These are phyloP conservation scores for Eueremaeus valkanovi DNA, from an alignment of 2,888 invertebrate species.

Conservation along the genomic window DNA sequence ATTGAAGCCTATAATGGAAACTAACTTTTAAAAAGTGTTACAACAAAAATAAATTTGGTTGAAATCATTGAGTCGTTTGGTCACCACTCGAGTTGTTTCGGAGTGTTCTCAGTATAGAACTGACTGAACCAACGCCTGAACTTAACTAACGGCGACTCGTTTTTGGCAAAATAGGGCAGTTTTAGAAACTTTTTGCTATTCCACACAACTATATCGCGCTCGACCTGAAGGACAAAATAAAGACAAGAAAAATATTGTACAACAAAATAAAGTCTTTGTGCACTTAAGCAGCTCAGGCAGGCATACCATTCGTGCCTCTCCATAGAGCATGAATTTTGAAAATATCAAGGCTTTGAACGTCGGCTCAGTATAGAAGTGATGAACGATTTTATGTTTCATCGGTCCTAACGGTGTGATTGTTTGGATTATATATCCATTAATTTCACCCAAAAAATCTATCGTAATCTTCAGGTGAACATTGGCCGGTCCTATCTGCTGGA, in stretches of 20 bases:
- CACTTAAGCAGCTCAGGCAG: no score
- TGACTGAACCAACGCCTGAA: conserved; percentile 78
- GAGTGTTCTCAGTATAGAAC: conserved; percentile 65
- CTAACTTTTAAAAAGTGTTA: no score
- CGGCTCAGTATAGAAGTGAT: conserved; percentile 67
- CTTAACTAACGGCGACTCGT: conserved; percentile 67
- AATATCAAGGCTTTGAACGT: conserved; percentile 59
- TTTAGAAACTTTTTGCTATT: conserved; percentile 72
- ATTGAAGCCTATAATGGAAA: no score
- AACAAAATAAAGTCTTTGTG: neutral
- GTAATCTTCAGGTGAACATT: conserved; percentile 67
- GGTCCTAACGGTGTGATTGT: conserved; percentile 74
- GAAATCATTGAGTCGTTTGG: no score
- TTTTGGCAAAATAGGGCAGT: conserved; percentile 67
- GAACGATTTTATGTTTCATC: conserved; percentile 68
- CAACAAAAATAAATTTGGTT: no score
- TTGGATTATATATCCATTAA: conserved; percentile 63
- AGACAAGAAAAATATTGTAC: neutral
- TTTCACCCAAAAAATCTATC: conserved; percentile 54
- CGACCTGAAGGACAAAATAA: conserved; percentile 59
- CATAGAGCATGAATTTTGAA: conserved; percentile 63
- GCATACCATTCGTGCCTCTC: conserved; percentile 57
- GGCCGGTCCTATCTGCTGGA: conserved; percentile 69
- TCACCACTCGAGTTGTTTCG: neutral
- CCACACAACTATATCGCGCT: conserved; percentile 80